These are phyloP conservation scores for Latheticus oryzae DNA, from an alignment of 2,888 invertebrate genomes.

Conservation along the genomic window DNA sequence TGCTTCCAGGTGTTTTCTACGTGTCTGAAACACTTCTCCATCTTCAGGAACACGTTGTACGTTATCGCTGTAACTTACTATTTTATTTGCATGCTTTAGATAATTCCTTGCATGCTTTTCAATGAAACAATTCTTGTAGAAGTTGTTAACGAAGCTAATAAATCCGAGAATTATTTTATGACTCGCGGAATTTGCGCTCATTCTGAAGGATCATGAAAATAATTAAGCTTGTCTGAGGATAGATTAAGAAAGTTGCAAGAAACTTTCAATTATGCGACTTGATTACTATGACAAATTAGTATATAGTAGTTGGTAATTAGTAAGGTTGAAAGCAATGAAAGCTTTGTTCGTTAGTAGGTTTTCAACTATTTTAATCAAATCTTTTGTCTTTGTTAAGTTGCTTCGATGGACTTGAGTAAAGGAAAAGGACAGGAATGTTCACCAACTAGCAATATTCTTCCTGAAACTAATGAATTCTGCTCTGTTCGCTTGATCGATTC, in stretches of 20 bases:
- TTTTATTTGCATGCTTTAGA: slow-evolving; percentile 30
- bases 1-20: slow-evolving; percentile 37
- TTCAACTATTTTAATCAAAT: slow-evolving; percentile 39
- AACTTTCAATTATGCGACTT: slow-evolving; percentile 25
- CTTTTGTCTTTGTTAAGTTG: slow-evolving; percentile 29
- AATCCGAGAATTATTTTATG: slow-evolving; percentile 35
- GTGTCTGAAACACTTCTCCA: slow-evolving; percentile 14
- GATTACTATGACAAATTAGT: slow-evolving; percentile 36
- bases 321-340: slow-evolving; percentile 21
- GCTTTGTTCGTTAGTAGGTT: slow-evolving; percentile 35
- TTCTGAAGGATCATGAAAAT: slow-evolving; percentile 28
- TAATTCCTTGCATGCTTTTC: slow-evolving; percentile 29
- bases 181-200: slow-evolving; percentile 13
- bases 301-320: slow-evolving; percentile 37
- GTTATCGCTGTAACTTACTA: slow-evolving; percentile 30
- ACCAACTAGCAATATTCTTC: slow-evolving; percentile 45
- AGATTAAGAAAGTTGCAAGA: slow-evolving; percentile 31
- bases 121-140: slow-evolving; percentile 16
- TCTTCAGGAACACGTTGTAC: slow-evolving; percentile 31
- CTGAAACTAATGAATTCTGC: slow-evolving; percentile 45
- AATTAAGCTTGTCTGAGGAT: slow-evolving; percentile 30
- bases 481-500: slow-evolving; percentile 53
- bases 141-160: slow-evolving; percentile 30
- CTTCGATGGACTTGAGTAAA: slow-evolving; percentile 3
- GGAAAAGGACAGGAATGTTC: no score